phyloP scores from a whole-genome alignment of 2,888 invertebrate genomes.

The Euclidia mi region DNA sequence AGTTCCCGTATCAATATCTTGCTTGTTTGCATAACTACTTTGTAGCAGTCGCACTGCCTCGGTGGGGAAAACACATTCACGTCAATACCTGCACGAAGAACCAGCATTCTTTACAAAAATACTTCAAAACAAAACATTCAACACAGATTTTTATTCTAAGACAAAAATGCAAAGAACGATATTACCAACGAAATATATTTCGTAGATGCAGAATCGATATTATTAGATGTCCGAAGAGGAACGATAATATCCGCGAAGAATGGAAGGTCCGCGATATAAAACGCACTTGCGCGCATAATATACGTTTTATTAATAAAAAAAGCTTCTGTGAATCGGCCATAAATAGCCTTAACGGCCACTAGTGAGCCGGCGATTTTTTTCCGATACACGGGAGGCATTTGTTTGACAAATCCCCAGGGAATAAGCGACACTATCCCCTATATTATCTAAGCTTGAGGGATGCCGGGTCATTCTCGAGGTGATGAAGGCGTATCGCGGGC shows the following conservation, averaged over 20 bases:
- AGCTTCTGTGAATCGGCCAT: conserved; percentile 86
- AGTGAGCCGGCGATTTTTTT: conserved; percentile 86
- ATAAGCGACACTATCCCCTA: conserved; percentile 82
- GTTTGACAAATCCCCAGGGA: conserved; percentile 89
- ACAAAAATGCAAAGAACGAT: conserved; percentile 42
- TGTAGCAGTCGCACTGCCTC: conserved; percentile 62
- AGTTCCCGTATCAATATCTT: conserved; percentile 82
- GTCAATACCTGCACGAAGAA: conserved; percentile 70
- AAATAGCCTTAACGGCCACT: conserved; percentile 88
- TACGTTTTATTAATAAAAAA: conserved; percentile 90
- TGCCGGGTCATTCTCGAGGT: conserved; percentile 87
- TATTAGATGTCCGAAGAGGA: conserved; percentile 87
- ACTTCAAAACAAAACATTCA: conserved; percentile 59
- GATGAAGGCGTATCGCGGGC: conserved; percentile 86
- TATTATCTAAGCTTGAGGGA: conserved; percentile 87
- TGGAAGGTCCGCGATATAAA: conserved; percentile 83
- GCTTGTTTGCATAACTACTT: conserved; percentile 86
- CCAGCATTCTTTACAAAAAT: conserved; percentile 35
- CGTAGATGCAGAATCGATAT: conserved; percentile 75
- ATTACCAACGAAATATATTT: conserved; percentile 64
- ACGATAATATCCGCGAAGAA: conserved; percentile 84
- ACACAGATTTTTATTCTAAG: conserved; percentile 36
- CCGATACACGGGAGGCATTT: conserved; percentile 87
- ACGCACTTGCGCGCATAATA: conserved; percentile 90
- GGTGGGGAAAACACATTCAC: conserved; percentile 74